These are phyloP conservation scores for Ictalurus punctatus DNA, from an alignment of 2,113 vertebrate genomes.

Conservation along the genomic window DNA sequence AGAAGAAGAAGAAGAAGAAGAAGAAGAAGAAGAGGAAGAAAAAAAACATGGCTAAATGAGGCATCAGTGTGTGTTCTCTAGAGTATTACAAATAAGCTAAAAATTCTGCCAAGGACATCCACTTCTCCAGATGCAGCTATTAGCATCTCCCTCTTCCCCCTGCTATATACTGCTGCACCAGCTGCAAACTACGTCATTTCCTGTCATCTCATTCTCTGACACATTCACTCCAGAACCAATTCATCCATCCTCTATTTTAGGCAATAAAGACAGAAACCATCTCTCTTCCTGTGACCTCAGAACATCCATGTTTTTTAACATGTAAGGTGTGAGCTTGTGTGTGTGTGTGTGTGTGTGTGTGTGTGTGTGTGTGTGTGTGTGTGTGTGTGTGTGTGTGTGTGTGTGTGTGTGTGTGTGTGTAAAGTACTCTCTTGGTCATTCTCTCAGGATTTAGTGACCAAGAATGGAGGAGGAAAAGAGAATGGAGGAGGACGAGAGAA, in stretches of 20 bases:
- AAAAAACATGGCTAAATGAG: slow-evolving; percentile 31
- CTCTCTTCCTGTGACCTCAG: background rate
- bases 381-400: background rate
- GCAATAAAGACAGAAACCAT: background rate
- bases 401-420: background rate
- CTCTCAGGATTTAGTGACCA: background rate
- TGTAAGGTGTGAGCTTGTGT: background rate
- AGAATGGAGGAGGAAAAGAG: slow-evolving; percentile 10
- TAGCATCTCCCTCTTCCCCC: slow-evolving; percentile 37
- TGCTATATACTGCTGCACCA: slow-evolving; percentile 31
- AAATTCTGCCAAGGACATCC: slow-evolving; percentile 24
- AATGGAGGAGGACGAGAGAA: background rate
- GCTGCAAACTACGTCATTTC: slow-evolving; percentile 43
- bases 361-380: background rate
- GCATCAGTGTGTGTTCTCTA: slow-evolving; percentile 6
- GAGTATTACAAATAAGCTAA: slow-evolving; percentile 17
- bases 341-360: background rate
- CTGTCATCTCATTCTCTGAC: slow-evolving; percentile 36
- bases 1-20: too few relatives aligned
- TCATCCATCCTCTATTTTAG: background rate
- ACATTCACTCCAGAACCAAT: slow-evolving; percentile 36
- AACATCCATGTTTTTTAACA: background rate
- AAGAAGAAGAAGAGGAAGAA: too few relatives aligned
- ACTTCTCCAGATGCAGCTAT: slow-evolving; percentile 48
- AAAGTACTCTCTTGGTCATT: background rate